Conservation (phyloP, 2,888 invertebrate genomes). For the Cataglyphis cursor region DNA sequence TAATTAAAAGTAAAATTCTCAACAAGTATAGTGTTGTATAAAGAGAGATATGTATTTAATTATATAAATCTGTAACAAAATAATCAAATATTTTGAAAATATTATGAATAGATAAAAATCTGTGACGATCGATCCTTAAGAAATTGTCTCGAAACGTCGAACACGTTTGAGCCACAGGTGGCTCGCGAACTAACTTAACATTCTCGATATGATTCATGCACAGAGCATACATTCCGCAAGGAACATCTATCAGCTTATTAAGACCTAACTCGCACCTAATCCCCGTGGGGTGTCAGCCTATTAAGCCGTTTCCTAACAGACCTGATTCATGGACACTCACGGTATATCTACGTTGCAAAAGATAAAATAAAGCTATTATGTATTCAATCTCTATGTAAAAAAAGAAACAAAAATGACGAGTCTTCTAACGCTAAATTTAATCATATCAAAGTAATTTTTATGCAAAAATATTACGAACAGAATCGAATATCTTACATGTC, state of each 20-base stretch:
- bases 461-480: neutral
- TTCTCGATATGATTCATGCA: constrained; percentile 50
- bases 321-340: constrained; percentile 35
- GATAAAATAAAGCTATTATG: neutral
- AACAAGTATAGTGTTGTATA: neutral
- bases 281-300: constrained; percentile 14
- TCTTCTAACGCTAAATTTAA: neutral
- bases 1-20: neutral
- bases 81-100: neutral
- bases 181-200: constrained; percentile 35
- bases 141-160: constrained; percentile 19
- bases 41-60: neutral
- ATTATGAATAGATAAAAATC: neutral
- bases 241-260: constrained; percentile 57
- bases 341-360: neutral
- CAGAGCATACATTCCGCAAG: constrained; percentile 42
- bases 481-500: neutral
- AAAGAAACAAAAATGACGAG: neutral
- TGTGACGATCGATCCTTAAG: neutral
- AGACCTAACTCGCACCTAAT: constrained; percentile 41
- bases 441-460: neutral
- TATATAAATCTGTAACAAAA: too few species aligned
- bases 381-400: neutral
- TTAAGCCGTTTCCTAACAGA: constrained; percentile 40
- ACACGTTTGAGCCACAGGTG: constrained; percentile 44